These are phyloP conservation scores for Hapalemur alaotrensis DNA, from an alignment of 2,797 vertebrate genomes.

Conservation along the genomic window DNA sequence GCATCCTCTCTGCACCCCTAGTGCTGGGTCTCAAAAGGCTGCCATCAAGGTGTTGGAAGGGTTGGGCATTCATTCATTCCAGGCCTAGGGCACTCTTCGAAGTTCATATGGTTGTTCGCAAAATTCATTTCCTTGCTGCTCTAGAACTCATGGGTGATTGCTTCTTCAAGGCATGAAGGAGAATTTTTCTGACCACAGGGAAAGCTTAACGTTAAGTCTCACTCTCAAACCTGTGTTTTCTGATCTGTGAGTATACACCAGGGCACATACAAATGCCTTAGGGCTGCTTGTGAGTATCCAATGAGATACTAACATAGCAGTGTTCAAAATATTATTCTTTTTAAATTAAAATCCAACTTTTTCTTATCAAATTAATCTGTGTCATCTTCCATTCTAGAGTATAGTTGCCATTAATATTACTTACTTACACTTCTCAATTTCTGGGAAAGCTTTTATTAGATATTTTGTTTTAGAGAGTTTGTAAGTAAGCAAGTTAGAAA, in stretches of 20 bases:
- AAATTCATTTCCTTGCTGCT: not conserved
- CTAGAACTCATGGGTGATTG: not conserved
- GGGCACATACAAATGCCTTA: not conserved
- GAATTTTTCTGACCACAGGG: not conserved
- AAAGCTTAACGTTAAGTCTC: not conserved
- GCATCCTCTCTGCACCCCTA: not conserved
- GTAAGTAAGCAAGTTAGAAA: not conserved
- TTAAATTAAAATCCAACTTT: not conserved
- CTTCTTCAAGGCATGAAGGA: not conserved
- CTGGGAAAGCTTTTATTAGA: not conserved
- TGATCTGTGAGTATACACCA: not conserved
- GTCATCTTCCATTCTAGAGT: not conserved
- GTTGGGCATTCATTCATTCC: not conserved
- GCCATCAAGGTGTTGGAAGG: not conserved
- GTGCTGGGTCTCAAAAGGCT: not conserved
- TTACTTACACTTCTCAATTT: not conserved
- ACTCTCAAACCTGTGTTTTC: not conserved
- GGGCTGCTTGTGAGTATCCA: not conserved
- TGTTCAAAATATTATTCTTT: not conserved
- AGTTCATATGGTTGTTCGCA: not conserved
- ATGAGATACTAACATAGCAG: not conserved
- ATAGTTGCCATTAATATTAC: not conserved
- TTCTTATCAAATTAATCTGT: not conserved
- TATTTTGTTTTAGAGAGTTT: not conserved
- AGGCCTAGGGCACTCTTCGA: not conserved